Evolutionary conservation across 1,140 invertebrate species (phyloP), one percentile per base, ranked within the genome.

Genomic region (Pararge aegeria): DNA sequence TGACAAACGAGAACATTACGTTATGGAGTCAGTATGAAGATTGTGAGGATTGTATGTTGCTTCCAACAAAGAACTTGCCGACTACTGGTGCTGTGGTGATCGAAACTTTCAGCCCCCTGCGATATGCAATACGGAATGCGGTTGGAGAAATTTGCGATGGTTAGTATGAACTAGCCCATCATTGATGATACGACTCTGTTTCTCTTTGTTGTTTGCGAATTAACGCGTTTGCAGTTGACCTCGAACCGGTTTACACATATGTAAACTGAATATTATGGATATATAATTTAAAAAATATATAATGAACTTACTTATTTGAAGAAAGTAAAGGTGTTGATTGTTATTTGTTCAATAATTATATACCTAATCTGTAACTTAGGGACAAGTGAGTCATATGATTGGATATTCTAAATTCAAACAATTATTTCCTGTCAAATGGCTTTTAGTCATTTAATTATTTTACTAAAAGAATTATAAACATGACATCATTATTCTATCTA

Each of bases 21-120:
- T 81, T 89, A 57, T 85, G 73, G 78, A 87, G 80, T 54, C 84
- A 89, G 58, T 85, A 80, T 65, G 74, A 79, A 20, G 86, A 86
- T 69, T 89, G 86, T 34, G 78, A 89, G 42, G 78, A 80, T 29
- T 89, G 86, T 58, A 75, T 70, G 59, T 55, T 89, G 21, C 55
- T 80, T 61, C 55, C 75, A 49, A 82, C 72, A 6, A 58, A 48
- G 0, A 72, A 64, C 2, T 55, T 87, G 19, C 27, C 62, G 10
- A 15, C 57, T 13, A 68, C 80, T 7, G 69, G 68, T 9, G 44
- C 63, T 12, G 21, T 89, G 5, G 55, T 88, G 9, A 24, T 90
- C 5, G 57, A 73, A 6, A 90, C 87, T 5, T 60, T 76, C 2
- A 86, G 81, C 42, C 80, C 85, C 4, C 20, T 90, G 12, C 72